Conservation (phyloP, 1,140 invertebrate species). For the Pectinophora gossypiella region DNA sequence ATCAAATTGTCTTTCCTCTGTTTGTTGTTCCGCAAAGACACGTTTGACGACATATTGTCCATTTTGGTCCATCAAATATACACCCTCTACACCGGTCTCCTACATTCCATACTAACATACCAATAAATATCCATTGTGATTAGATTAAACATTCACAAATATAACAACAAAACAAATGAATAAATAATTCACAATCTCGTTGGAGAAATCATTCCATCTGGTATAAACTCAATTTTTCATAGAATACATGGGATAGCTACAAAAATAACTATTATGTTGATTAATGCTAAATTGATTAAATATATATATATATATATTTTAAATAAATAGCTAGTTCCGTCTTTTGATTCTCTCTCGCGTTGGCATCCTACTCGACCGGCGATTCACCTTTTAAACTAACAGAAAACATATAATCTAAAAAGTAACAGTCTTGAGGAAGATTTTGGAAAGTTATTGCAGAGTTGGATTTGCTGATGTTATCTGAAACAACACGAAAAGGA, state of each 20-base stretch:
- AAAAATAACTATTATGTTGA: not conserved
- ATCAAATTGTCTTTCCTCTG: conserved; percentile 68
- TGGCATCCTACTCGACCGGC: conserved; percentile 50
- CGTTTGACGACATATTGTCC: conserved; percentile 71
- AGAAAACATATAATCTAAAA: conserved; percentile 47
- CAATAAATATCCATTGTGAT: not conserved
- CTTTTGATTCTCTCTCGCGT: conserved; percentile 71
- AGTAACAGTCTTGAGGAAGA: conserved; percentile 67
- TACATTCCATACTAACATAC: not conserved
- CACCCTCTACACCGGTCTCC: conserved; percentile 26
- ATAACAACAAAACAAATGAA: not conserved
- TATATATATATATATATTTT: conserved; percentile 21
- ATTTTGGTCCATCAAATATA: no score
- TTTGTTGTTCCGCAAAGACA: conserved; percentile 61
- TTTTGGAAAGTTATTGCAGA: conserved; percentile 67
- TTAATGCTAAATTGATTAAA: not conserved
- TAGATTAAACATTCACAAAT: no score
- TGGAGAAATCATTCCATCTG: not conserved
- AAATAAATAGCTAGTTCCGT: conserved; percentile 69
- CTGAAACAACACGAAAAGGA: conserved; percentile 53
- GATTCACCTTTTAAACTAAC: conserved; percentile 38
- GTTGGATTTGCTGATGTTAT: conserved; percentile 49
- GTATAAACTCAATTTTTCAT: no score
- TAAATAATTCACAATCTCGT: not conserved
- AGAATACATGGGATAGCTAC: not conserved